Conservation (phyloP, 2,113 vertebrate species). For the Oreochromis aureus region DNA sequence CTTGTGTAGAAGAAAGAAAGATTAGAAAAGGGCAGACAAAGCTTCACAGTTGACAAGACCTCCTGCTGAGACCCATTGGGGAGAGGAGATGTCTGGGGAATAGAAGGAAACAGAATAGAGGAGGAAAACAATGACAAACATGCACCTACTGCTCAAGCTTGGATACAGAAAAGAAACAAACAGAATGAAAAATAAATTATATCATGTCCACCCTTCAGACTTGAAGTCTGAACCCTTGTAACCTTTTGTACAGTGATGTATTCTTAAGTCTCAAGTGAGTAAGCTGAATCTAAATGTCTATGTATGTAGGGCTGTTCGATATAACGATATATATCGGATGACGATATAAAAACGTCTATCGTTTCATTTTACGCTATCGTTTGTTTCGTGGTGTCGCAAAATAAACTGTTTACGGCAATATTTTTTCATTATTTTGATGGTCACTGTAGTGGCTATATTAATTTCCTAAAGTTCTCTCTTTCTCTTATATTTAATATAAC, state of each 20-base stretch:
- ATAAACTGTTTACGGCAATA: too few species aligned
- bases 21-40: slow-evolving; percentile 24
- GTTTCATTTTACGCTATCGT: too few species aligned
- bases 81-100: neutral
- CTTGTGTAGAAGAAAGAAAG: neutral
- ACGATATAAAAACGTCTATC: too few species aligned
- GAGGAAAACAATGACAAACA: neutral
- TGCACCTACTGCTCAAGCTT: neutral
- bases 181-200: neutral
- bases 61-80: slow-evolving; percentile 8
- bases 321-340: too few species aligned
- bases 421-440: too few species aligned
- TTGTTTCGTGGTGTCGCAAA: too few species aligned
- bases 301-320: too few species aligned
- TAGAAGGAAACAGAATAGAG: neutral
- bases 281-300: neutral
- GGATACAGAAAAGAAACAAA: neutral
- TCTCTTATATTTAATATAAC: too few species aligned
- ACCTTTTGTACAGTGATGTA: neutral
- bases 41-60: slow-evolving; percentile 14
- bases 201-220: neutral
- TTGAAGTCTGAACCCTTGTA: neutral
- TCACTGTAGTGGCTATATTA: too few species aligned
- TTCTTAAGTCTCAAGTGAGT: neutral
- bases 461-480: too few species aligned